Evolutionary conservation across 2,113 vertebrate species (phyloP), one percentile per base, ranked within the genome.

Genomic region (Marmota monax): DNA sequence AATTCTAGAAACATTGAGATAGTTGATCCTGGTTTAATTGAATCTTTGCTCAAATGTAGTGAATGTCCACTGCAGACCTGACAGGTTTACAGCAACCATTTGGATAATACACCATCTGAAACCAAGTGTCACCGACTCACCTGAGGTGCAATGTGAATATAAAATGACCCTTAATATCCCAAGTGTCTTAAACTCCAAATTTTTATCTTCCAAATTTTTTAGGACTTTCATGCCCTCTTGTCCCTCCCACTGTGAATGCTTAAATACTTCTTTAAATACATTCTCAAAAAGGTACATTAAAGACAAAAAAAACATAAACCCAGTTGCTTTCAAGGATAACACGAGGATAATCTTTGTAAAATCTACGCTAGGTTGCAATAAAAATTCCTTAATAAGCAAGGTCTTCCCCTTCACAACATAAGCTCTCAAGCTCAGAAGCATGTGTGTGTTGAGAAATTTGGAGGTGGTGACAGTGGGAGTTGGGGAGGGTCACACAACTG

Each of bases 241-340:
- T 34, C 20, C 18, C 72, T 17, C 29, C 37, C 13, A 32, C 11
- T 76, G 2, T 39, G n/a, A 79, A 87, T 13, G 58, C 12, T 58
- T 80, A 93, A 92, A 78, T 70, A 73, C 17, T 65, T 84, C 51
- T 51, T 45, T 82, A 58, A 92, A 96, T 92, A 58, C 34, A 86
- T 65, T 76, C 70, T 72, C n/a, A 84, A 93, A 94, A 58, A 91
- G 7, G 6, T 88, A 76, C 51, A 82, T 4, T 29, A 92, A 82
- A 85, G 22, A 73, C 45, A 72, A 80, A 78, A 78, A 61, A 88
- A 79, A 10, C 53, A 32, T n/a, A 96, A 73, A 16, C 34, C 45
- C 2, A 79, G 12, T 86, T 48, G 58, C 61, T 72, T 87, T 87
- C 34, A 77, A 87, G 88, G 91, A 69, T 18, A 85, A 76, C 1